Percentiles rank a stretch among this genome's conserved stretches.
These are phyloP conservation scores for Thalassaphorura encarpata DNA, from an alignment of 1,140 invertebrate species.

Conservation along the genomic window DNA sequence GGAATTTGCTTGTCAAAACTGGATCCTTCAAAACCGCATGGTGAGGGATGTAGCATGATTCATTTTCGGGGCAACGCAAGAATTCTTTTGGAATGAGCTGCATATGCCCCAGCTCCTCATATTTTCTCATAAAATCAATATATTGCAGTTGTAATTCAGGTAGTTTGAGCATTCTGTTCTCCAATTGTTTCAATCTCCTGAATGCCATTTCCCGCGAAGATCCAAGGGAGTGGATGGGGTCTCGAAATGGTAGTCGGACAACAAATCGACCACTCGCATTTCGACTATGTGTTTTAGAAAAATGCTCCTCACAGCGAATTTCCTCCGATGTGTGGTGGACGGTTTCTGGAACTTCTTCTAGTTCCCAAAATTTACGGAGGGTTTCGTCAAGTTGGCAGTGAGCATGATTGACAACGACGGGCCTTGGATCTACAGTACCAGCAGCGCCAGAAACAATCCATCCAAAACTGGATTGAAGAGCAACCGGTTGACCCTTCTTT, in stretches of 20 bases:
- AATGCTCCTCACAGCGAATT: constrained; percentile 31
- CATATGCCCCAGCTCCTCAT: constrained; percentile 34
- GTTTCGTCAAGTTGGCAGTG: constrained; percentile 1
- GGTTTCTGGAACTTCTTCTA: constrained; percentile 29
- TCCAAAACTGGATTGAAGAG: background rate
- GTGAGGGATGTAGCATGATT: constrained; percentile 32
- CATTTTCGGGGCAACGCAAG: background rate
- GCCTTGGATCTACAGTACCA: background rate
- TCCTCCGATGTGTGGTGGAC: constrained; percentile 15
- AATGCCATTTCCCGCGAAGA: constrained; percentile 20
- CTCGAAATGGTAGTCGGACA: constrained; percentile 31
- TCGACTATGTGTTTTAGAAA: constrained; percentile 21
- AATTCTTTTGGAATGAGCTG: constrained; percentile 8
- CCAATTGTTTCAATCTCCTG: constrained; percentile 26
- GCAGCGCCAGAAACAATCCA: constrained; percentile 1
- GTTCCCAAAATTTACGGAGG: constrained; percentile 34
- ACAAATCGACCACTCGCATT: constrained; percentile 27
- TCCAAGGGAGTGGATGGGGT: constrained; percentile 9
- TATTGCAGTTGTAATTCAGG: constrained; percentile 28
- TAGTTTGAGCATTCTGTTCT: constrained; percentile 22
- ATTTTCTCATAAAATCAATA: constrained; percentile 34
- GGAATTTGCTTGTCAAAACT: constrained; percentile 32
- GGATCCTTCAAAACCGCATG: constrained; percentile 32
- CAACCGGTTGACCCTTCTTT: background rate
- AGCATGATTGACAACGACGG: background rate